Conservation (phyloP, 2,797 vertebrate species). For the Premnoplex brunnescens region DNA sequence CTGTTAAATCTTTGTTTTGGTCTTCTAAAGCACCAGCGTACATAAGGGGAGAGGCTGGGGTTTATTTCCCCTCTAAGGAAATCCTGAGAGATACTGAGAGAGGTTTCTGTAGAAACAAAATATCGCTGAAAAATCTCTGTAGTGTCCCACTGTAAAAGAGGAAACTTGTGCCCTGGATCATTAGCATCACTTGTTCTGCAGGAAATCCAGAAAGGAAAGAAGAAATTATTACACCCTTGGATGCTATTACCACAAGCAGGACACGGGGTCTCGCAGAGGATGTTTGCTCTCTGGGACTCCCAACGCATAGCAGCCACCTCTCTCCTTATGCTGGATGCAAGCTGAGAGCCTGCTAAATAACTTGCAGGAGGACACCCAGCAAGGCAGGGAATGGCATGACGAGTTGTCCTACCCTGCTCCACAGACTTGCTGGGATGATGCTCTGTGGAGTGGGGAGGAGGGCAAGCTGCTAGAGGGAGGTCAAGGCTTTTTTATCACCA, state of each 20-base stretch:
- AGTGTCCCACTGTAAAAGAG: neutral
- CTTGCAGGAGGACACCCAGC: neutral
- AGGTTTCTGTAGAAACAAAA: neutral
- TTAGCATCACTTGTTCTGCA: neutral
- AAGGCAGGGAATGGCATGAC: rapidly evolving
- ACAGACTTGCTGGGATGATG: neutral
- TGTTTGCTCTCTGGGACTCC: neutral
- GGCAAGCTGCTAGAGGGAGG: neutral
- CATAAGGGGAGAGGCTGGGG: neutral
- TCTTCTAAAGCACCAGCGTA: neutral
- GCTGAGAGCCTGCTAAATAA: neutral
- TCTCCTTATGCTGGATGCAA: neutral
- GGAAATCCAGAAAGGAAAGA: neutral
- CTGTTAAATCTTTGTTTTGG: neutral
- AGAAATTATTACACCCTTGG: neutral
- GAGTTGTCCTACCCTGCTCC: neutral
- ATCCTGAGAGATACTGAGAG: neutral
- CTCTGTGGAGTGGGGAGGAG: neutral
- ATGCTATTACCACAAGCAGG: neutral
- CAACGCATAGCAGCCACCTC: neutral
- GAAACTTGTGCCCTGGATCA: neutral
- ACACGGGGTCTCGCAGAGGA: rapidly evolving
- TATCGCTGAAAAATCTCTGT: neutral
- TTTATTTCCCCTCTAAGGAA: neutral
- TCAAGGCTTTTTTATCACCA: neutral